Evolutionary conservation across 2,113 vertebrate species (phyloP), one percentile per base, ranked within the genome.

Genomic region (Gavialis gangeticus): DNA sequence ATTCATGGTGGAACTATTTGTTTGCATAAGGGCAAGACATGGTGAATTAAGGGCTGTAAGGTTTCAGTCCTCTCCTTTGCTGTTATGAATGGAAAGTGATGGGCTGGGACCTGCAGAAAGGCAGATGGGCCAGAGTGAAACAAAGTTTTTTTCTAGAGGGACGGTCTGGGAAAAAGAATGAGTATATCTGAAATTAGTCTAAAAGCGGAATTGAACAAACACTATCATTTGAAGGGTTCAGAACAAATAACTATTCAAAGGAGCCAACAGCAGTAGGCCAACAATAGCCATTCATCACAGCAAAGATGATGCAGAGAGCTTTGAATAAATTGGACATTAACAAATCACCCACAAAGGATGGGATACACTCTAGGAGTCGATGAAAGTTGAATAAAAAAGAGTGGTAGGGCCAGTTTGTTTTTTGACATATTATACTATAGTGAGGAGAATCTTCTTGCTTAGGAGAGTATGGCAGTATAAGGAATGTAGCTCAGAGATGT

Each of bases 291-390:
- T 88, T 94, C 66, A 15, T 86, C 89, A 77, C 18, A 78, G 6
- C 13, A 54, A 63, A 92, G 91, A 63, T 80, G 34, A 78, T 89
- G 18, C 19, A 77, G 66, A 88, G 25, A 82, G 6, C 21, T 13
- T n/a, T 80, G 91, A 21, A 22, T 87, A 80, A 94, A 89, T 63
- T 86, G 18, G 59, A 78, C 27, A 25, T 62, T 64, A 96, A 64
- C n/a, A 46, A 62, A 66, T 66, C 82, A 37, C 54, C 9, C 11
- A 6, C 64, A 82, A 5, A 60, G 55, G 92, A 75, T 92, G 75
- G 46, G 87, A 75, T 54, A 80, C 18, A 16, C 24, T 79, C 55
- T 88, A 28, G 56, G n/a, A 0, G 1, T 78, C n/a, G 89, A 13
- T 80, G 34, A 46, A 46, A 87, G 24, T 11, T 14, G 22, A 69